Base-by-base conservation (phyloP, 2,888 invertebrate genomes). In the Neoscelio sp. region DNA sequence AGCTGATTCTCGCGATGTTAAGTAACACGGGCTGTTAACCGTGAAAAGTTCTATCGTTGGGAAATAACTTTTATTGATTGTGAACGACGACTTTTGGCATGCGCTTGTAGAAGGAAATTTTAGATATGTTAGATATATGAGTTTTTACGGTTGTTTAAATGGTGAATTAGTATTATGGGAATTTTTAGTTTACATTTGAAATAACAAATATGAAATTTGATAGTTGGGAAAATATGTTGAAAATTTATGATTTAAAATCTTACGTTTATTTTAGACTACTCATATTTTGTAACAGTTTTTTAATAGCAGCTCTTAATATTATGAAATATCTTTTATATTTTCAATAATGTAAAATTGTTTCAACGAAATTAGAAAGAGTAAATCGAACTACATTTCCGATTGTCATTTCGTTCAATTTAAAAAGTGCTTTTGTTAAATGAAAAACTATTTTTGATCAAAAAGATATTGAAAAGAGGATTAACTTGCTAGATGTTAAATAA, bases 21-120 rank as follows among this genome's bases (percentile, higher is more conserved):
- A 8, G n/a, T n/a, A 13, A 38, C 13, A 3, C 38, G 30, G 17
- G 26, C 5, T 15, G 28, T 52, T 52, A 42, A 33, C 50, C 30
- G 56, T 68, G 70, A 60, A 70, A 70, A 40, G 18, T 52, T 52
- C 15, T 50, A 50, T 60, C 40, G 48, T n/a, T 17, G 38, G 28
- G 46, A 50, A 70, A 58, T 42, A 60, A 46, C 68, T 65, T 30
- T 46, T 56, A 33, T 42, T 42, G 65, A 42, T 42, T 26, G 12
- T 13, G 8, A 52, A 6, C 28, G 42, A 20, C 15, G 15, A 6
- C 20, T 52, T 30, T 42, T 30, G 12, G 12, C 30, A 52, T 8
- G 18, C 17, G 38, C 23, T 35, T n/a, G 68, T 18, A 13, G 35
- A 46, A 15, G 38, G 17, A 23, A 68, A 68, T 56, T 56, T 48